Percentiles rank a stretch among this genome's conserved stretches.
These are phyloP conservation scores for Linhomoeus sp. DNA, from an alignment of 2,888 invertebrate genomes.

Conservation along the genomic window DNA sequence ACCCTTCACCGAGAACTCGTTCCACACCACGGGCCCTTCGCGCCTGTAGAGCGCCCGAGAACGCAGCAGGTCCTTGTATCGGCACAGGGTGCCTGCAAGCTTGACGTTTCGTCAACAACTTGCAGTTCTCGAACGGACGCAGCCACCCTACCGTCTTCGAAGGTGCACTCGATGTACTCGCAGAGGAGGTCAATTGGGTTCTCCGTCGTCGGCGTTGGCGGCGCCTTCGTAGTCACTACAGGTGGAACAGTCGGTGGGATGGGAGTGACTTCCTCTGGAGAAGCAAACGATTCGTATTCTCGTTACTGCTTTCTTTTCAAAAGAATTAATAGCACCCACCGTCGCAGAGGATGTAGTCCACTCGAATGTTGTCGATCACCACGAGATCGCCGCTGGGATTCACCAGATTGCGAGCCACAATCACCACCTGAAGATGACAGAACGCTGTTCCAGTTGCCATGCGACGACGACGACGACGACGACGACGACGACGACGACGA, in stretches of 20 bases:
- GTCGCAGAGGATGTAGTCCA: neutral
- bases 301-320: too few species aligned
- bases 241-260: too few species aligned
- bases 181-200: too few species aligned
- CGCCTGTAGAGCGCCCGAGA: too few species aligned
- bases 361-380: neutral
- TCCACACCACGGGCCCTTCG: neutral
- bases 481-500: neutral
- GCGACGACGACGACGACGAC: neutral
- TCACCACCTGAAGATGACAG: neutral
- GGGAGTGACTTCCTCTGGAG: too few species aligned
- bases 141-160: too few species aligned
- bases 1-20: neutral
- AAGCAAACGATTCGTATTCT: too few species aligned
- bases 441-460: neutral
- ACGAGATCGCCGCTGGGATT: neutral
- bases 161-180: too few species aligned
- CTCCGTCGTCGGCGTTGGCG: too few species aligned
- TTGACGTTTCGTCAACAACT: too few species aligned
- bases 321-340: neutral
- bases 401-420: neutral
- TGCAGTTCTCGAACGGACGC: too few species aligned
- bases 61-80: neutral
- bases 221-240: too few species aligned
- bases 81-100: neutral